Conservation (phyloP, 2,888 invertebrate species). For the Euzetes globulus region DNA sequence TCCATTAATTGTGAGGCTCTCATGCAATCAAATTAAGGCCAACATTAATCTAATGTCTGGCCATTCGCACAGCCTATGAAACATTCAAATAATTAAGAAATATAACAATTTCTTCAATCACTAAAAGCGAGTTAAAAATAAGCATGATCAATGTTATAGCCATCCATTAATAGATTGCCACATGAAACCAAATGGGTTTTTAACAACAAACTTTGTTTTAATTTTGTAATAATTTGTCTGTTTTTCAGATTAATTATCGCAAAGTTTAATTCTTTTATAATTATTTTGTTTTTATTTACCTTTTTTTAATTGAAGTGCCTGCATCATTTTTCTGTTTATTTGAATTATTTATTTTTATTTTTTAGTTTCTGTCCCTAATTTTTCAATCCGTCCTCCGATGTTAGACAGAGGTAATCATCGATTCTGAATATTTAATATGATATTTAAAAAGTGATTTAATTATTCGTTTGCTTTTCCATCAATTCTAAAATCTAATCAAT, state of each 20-base stretch:
- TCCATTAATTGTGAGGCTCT: no score
- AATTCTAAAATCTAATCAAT: background rate
- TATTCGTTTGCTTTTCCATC: background rate
- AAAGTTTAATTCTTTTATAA: background rate
- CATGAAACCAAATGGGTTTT: background rate
- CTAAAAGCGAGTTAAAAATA: no score
- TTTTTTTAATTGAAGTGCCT: background rate
- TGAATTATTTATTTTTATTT: constrained; percentile 22
- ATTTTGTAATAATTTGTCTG: background rate
- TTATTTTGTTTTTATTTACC: background rate
- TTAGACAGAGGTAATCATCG: constrained; percentile 33
- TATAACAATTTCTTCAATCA: no score
- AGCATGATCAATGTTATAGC: no score
- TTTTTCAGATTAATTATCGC: no score
- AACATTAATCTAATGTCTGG: background rate
- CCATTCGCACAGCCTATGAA: no score
- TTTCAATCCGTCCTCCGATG: constrained; percentile 35
- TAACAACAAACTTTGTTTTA: background rate
- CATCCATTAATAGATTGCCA: background rate
- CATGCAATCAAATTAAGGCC: background rate
- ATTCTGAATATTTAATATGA: background rate
- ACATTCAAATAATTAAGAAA: no score
- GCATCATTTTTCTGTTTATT: background rate
- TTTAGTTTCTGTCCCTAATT: constrained; percentile 33
- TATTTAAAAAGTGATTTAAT: background rate